These are phyloP conservation scores for Ranitomeya variabilis DNA, from an alignment of 2,113 vertebrate genomes.

Conservation along the genomic window DNA sequence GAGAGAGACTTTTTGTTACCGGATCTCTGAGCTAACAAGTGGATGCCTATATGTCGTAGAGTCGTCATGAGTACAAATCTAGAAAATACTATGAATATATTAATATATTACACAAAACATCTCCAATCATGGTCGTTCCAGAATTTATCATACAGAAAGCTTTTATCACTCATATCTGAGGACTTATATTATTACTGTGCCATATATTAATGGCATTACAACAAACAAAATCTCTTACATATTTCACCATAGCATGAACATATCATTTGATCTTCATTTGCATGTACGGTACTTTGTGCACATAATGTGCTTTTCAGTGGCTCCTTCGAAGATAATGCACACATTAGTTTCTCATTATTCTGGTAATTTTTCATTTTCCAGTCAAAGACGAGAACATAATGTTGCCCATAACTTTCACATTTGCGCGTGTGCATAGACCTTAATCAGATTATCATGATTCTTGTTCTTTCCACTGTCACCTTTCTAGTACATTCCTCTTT, in stretches of 20 bases:
- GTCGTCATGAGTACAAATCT: no score
- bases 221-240: not conserved
- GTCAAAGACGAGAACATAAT: constrained; percentile 33
- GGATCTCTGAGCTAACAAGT: no score
- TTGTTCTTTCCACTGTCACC: constrained; percentile 18
- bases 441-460: constrained; percentile 20
- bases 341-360: constrained; percentile 19
- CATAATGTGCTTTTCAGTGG: not conserved
- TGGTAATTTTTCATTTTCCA: constrained; percentile 22
- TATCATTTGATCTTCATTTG: not conserved
- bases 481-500: constrained; percentile 35
- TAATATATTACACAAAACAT: no score
- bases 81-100: no score
- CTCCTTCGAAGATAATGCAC: not conserved
- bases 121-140: no score
- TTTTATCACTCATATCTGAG: no score
- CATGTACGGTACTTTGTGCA: not conserved
- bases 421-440: constrained; percentile 5
- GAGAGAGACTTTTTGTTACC: no score
- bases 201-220: not conserved
- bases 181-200: no score
- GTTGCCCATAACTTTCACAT: not conserved
- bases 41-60: no score
- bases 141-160: no score
- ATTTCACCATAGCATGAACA: not conserved